phyloP scores from a whole-genome alignment of 2,797 vertebrate species.

The Coreius guichenoti region DNA sequence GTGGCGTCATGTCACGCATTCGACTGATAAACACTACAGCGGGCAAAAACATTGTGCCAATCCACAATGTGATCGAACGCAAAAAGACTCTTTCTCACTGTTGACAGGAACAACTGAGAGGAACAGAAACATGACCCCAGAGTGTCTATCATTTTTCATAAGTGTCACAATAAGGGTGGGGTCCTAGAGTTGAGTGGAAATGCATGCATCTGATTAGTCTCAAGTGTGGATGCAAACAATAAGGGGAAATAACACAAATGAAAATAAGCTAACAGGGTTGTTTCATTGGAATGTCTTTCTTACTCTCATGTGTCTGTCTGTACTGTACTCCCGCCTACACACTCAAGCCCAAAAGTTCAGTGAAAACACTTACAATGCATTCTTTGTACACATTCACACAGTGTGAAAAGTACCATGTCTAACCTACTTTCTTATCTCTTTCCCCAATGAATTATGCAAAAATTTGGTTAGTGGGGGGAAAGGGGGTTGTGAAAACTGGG shows the following conservation, averaged over 20 bases:
- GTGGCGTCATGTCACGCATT: conserved; percentile 57
- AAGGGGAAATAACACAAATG: neutral
- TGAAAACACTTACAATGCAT: conserved; percentile 43
- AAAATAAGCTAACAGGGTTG: neutral
- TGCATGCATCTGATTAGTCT: neutral
- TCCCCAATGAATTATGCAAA: neutral
- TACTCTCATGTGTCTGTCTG: neutral
- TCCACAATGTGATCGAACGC: neutral
- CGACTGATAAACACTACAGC: conserved; percentile 10
- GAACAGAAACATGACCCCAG: conserved; percentile 8
- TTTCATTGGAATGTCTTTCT: conserved; percentile 3
- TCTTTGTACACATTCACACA: conserved; percentile 50
- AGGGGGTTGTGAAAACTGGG: neutral
- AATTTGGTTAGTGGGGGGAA: neutral
- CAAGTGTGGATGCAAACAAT: neutral
- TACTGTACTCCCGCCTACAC: conserved; percentile 5
- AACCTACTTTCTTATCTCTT: conserved; percentile 50
- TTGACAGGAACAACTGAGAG: conserved; percentile 33
- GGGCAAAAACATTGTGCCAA: neutral
- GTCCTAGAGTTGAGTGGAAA: neutral
- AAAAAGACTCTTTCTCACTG: neutral
- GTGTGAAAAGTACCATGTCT: conserved; percentile 59
- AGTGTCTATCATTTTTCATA: neutral
- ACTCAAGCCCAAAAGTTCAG: conserved; percentile 12
- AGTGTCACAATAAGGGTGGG: neutral